Percentiles rank a stretch among this genome's conserved stretches.
Conservation (phyloP, 1,140 invertebrate genomes). For the Hormaphis cornu region DNA sequence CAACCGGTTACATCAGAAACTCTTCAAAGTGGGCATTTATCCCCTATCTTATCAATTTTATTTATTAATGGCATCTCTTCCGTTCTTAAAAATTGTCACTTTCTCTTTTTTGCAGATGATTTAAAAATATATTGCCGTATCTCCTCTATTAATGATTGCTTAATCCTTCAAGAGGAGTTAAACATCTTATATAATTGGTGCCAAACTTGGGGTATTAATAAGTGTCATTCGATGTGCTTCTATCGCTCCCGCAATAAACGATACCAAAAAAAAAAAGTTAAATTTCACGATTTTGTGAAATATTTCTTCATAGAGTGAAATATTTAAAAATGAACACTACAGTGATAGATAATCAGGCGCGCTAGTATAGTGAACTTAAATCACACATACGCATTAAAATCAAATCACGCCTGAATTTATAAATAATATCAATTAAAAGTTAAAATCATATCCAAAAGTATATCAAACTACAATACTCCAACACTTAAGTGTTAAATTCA, state of each 20-base stretch:
- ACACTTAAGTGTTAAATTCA: too few species aligned
- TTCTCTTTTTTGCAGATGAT: not conserved
- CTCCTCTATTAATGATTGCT: not conserved
- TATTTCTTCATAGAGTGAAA: too few species aligned
- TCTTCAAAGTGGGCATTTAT: not conserved
- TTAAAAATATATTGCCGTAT: not conserved
- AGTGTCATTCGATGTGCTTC: not conserved
- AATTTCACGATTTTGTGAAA: too few species aligned
- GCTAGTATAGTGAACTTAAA: too few species aligned
- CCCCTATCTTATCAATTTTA: not conserved
- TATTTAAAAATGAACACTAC: too few species aligned
- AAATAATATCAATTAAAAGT: too few species aligned
- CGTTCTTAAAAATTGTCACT: not conserved
- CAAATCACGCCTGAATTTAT: too few species aligned
- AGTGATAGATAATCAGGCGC: too few species aligned
- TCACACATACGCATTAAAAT: too few species aligned
- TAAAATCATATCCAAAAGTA: too few species aligned
- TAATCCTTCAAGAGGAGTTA: not conserved
- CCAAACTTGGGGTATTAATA: not conserved
- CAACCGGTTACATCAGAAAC: not conserved
- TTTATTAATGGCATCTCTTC: not conserved
- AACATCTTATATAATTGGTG: not conserved
- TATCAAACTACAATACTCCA: too few species aligned
- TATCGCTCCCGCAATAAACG: not conserved
- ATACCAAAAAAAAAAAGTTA: too few species aligned